Base-by-base conservation (phyloP, 2,113 vertebrate genomes). In the Calidris pygmaea region DNA sequence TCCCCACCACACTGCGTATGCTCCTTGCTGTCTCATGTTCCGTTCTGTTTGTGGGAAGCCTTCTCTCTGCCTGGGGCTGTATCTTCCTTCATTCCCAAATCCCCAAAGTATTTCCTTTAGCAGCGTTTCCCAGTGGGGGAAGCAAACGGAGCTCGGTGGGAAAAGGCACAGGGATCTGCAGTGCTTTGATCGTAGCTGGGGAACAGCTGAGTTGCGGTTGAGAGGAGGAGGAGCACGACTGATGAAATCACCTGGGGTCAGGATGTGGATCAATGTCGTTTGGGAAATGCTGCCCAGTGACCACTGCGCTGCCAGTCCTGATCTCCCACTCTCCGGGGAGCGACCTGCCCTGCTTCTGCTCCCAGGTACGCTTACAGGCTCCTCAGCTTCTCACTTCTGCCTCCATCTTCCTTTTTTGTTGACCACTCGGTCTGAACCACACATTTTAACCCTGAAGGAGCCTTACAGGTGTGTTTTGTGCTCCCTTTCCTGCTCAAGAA, bases 191-290 rank as follows among this genome's bases (percentile, higher is more conserved):
- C 1, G 3, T 67, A 48, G 62, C 79, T 93, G 58, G 41, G 82
- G 48, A 77, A 5, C 73, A 85, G 76, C 47, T 2, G 30, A 75
- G 60, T 30, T 81, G 52, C 88, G 56, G 47, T 7, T 72, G 76
- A 68, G 60, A 82, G 56, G 30, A 89, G 72, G 80, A 95, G 59
- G 80, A 92, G 35, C 62, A 48, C 48, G 32, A 18, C 0, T 56
- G 84, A 48, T 91, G 43, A 53, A 68, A 92, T 91, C 74, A 8
- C 48, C 50, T 21, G 14, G 52, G 70, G 58, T 35, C 93, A 91
- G 96, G 93, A 94, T 96, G 93, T 96, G 95, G 89, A n/a, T 85
- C 30, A 6, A 0, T 34, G 60, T 53, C 8, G 75, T 91, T 78
- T 87, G 77, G 84, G 84, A 91, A 78, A 26, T 87, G 77, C 73